phyloP scores from a whole-genome alignment of 2,888 invertebrate species.

The Pterobdella sp. region DNA sequence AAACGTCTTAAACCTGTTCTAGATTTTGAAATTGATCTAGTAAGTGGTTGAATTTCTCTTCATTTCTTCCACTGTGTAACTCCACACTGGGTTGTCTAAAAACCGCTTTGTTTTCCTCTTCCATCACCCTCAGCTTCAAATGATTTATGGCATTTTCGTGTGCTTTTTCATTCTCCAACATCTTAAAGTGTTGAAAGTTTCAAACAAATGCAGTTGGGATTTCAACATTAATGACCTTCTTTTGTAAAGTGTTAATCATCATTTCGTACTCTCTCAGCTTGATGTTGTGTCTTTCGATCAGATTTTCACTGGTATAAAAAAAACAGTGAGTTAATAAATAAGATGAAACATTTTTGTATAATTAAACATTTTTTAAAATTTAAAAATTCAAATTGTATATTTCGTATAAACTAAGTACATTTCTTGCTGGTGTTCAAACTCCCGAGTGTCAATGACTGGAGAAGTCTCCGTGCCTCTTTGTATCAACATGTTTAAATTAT shows the following conservation, averaged over 20 bases:
- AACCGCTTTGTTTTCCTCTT: constrained; percentile 6
- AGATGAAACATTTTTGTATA: background rate
- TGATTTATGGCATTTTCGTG: constrained; percentile 5
- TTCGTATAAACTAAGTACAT: background rate
- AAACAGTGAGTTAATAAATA: background rate
- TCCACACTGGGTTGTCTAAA: background rate
- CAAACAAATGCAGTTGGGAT: background rate
- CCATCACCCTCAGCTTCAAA: background rate
- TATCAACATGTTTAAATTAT: no score
- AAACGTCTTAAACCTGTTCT: background rate
- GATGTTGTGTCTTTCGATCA: background rate
- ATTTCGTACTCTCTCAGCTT: constrained; percentile 19
- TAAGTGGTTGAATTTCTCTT: background rate
- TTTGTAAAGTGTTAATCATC: constrained; percentile 5
- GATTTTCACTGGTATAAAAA: background rate
- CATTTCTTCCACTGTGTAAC: background rate
- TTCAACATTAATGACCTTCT: background rate
- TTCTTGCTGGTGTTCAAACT: background rate
- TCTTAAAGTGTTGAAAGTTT: background rate
- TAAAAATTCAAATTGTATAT: background rate
- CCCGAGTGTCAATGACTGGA: background rate
- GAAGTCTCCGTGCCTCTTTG: background rate
- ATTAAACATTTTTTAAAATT: background rate
- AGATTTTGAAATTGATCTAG: background rate
- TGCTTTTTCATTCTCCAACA: background rate